Percentiles rank a stretch among this genome's conserved stretches.
Conservation (phyloP, 2,797 vertebrate genomes). For the Hippopotamyrus pictus region DNA sequence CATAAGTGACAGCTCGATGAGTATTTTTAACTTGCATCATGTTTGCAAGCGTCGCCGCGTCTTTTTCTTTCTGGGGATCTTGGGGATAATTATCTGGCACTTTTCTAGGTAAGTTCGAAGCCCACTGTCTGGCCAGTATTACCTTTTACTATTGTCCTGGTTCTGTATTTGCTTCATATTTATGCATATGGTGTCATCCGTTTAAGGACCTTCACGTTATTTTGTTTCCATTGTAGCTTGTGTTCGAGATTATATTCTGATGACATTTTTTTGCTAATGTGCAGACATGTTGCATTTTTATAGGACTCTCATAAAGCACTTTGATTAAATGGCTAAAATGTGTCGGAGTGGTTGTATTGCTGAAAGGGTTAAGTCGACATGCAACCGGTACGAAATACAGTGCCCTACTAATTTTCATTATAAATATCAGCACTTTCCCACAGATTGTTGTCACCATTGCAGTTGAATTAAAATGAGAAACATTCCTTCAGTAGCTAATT, state of each 20-base stretch:
- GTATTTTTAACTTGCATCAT: not conserved
- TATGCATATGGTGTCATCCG: not conserved
- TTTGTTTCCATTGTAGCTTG: not conserved
- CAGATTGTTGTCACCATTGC: not conserved
- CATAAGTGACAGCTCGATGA: slow-evolving; percentile 5
- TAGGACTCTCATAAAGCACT: not conserved
- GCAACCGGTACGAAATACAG: not conserved
- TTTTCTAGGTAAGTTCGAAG: slow-evolving; percentile 6
- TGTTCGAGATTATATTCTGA: not conserved
- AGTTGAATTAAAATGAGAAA: not conserved
- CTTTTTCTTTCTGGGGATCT: not conserved
- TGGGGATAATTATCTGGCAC: slow-evolving; percentile 15
- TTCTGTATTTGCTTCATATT: not conserved
- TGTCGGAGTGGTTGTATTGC: not conserved
- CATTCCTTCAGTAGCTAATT: not conserved
- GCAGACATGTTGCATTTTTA: not conserved
- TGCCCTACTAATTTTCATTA: not conserved
- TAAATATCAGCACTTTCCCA: not conserved
- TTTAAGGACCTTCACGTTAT: not conserved
- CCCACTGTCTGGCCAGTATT: not conserved
- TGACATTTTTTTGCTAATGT: not conserved
- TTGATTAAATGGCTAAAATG: not conserved
- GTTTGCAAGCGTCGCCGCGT: not conserved
- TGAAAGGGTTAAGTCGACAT: not conserved
- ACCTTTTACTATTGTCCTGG: not conserved